These are phyloP conservation scores for Magallana ariakensis DNA, from an alignment of 1,140 invertebrate species.

Conservation along the genomic window DNA sequence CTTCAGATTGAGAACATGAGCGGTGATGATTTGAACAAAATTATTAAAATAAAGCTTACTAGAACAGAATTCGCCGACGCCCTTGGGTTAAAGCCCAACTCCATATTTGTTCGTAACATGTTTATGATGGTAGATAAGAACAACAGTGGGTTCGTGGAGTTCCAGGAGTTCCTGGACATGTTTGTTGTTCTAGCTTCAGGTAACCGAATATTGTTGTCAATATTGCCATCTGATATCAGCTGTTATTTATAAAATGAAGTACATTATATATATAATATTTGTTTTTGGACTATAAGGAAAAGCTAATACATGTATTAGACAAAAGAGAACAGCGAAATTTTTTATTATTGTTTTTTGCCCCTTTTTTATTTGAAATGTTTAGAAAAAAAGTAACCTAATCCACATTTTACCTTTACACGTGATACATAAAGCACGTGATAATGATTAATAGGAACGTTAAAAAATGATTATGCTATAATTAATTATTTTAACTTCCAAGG, in stretches of 20 bases:
- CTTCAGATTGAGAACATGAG: conserved; percentile 44
- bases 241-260: too few relatives aligned
- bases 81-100: conserved; percentile 96
- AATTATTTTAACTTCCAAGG: conserved; percentile 83
- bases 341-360: too few relatives aligned
- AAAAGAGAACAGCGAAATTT: too few relatives aligned
- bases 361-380: too few relatives aligned
- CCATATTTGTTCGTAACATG: conserved; percentile 98
- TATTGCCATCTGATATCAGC: background rate
- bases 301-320: too few relatives aligned
- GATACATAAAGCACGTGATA: too few relatives aligned
- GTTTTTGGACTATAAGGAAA: too few relatives aligned
- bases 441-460: too few relatives aligned
- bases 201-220: conserved; percentile 42
- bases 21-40: conserved; percentile 52
- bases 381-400: too few relatives aligned
- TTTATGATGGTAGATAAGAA: conserved; percentile 99
- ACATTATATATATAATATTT: too few relatives aligned
- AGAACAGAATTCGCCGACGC: conserved; percentile 95
- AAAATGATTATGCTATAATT: too few relatives aligned
- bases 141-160: conserved; percentile 95
- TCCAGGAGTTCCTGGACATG: conserved; percentile 98
- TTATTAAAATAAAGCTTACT: conserved; percentile 64
- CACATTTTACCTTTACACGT: too few relatives aligned
- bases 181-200: conserved; percentile 88